phyloP scores from a whole-genome alignment of 2,888 invertebrate genomes.

The Athalia cordata region DNA sequence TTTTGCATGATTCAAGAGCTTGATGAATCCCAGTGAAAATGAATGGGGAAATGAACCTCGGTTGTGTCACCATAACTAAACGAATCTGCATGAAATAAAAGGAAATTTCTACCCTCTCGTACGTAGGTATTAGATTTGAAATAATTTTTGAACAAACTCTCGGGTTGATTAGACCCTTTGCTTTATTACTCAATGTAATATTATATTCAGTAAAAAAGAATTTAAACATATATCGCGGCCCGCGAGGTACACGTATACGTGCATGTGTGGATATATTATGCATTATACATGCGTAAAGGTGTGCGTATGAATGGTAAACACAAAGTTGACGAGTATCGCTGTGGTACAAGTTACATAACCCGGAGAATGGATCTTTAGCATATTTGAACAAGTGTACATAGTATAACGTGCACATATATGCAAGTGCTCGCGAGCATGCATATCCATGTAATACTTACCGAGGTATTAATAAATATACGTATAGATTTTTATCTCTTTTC shows the following conservation, averaged over 20 bases:
- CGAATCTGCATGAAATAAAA: neutral
- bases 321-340: slow-evolving; percentile 3
- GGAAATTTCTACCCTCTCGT: too few species aligned
- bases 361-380: slow-evolving; percentile 21
- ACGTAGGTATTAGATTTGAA: too few species aligned
- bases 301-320: slow-evolving; percentile 28
- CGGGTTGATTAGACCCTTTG: neutral
- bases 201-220: slow-evolving; percentile 26
- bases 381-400: slow-evolving; percentile 20
- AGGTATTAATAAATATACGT: neutral
- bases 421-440: neutral
- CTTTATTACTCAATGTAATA: slow-evolving; percentile 30
- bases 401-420: neutral
- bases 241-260: neutral
- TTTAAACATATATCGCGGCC: neutral
- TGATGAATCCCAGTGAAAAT: too few species aligned
- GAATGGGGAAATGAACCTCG: too few species aligned
- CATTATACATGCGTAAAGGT: neutral
- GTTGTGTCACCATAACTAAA: too few species aligned
- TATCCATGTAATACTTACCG: neutral
- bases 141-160: neutral
- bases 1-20: too few species aligned
- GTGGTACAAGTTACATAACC: slow-evolving; percentile 15
- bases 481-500: too few species aligned
- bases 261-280: neutral